Conservation (phyloP, 2,113 vertebrate genomes). For the Muntiacus muntjak region DNA sequence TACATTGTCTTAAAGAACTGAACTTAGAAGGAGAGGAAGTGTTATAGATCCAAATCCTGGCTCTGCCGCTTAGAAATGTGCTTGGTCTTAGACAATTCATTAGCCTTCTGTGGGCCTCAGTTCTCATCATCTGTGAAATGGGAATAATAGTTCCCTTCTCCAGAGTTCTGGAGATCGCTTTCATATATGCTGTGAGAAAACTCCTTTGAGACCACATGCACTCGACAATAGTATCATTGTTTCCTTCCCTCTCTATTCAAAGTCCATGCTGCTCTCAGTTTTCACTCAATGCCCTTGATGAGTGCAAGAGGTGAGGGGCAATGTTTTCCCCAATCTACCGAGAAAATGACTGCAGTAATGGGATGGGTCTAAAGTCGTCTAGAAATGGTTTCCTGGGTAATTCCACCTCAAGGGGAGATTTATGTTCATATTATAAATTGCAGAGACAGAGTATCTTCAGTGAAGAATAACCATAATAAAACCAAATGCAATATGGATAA, state of each 20-base stretch:
- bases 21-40: background rate
- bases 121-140: background rate
- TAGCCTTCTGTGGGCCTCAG: background rate
- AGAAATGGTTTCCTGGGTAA: background rate
- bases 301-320: background rate
- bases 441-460: background rate
- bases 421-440: conserved; percentile 8
- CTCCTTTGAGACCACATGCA: background rate
- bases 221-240: background rate
- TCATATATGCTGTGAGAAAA: background rate
- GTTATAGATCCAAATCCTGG: background rate
- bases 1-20: background rate
- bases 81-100: background rate
- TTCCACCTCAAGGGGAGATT: conserved; percentile 11
- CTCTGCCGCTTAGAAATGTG: background rate
- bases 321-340: background rate
- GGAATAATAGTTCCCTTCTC: background rate
- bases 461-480: conserved; percentile 18
- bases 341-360: conserved; percentile 15
- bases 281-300: background rate
- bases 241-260: background rate
- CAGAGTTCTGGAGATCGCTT: background rate
- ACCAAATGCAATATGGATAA: background rate
- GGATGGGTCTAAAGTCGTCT: background rate
- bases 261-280: background rate